phyloP scores from a whole-genome alignment of 2,113 vertebrate species.

The Gorsachius goisagi region DNA sequence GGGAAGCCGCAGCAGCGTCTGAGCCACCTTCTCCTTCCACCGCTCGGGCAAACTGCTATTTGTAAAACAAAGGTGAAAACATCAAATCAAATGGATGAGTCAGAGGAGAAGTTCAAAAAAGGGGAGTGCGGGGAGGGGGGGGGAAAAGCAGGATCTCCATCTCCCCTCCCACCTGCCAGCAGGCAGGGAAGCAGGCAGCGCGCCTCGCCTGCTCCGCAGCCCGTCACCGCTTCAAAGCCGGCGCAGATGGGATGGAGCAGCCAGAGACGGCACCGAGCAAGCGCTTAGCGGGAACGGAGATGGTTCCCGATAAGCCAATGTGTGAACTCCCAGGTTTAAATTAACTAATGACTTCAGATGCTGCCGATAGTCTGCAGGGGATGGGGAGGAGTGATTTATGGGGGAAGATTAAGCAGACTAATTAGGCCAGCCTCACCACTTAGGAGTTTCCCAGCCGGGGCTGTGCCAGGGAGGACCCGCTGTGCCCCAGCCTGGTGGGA shows the following conservation, averaged over 20 bases:
- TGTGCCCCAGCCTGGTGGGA: background rate
- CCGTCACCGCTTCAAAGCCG: conserved; percentile 41
- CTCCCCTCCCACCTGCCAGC: conserved; percentile 34
- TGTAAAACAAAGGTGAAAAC: conserved; percentile 30
- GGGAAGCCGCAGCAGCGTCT: background rate
- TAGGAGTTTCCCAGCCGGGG: background rate
- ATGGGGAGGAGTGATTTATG: conserved; percentile 52
- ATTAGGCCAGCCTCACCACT: conserved; percentile 18
- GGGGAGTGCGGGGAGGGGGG: background rate
- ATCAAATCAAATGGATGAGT: conserved; percentile 41
- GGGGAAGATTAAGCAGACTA: conserved; percentile 55
- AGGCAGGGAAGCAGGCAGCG: background rate
- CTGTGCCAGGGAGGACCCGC: background rate
- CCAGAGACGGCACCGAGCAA: background rate
- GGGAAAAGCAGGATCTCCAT: background rate
- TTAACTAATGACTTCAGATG: conserved; percentile 65
- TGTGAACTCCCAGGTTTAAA: conserved; percentile 58
- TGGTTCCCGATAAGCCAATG: conserved; percentile 25
- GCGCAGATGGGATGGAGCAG: background rate
- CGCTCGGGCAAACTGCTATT: background rate
- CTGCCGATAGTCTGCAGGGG: conserved; percentile 58
- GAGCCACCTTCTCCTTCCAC: conserved; percentile 14
- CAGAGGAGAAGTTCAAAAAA: conserved; percentile 53
- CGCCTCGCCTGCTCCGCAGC: background rate
- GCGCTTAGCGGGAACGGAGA: conserved; percentile 26